Base-by-base conservation (phyloP, 2,888 invertebrate species). In the Disparrhopalites patrizii region DNA sequence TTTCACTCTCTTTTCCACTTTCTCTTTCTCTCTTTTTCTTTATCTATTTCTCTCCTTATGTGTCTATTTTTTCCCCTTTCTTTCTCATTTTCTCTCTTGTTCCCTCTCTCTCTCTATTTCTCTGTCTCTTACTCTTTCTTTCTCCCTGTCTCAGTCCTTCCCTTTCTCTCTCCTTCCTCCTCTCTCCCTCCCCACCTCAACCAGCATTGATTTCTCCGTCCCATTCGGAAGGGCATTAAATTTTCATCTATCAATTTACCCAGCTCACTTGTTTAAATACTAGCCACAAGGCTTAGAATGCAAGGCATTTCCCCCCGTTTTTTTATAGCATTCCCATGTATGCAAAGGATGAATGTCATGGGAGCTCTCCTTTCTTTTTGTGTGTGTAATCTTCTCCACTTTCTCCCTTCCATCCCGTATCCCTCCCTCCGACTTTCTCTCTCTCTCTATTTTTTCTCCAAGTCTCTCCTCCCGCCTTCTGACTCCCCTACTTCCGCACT, bases 231-330 rank as follows among this genome's bases (percentile, higher is more conserved):
- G n/a, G 18, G 54, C 54, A 55, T 55, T 55, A 55, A 55, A 55
- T 55, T 55, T 55, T 55, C 54, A 55, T 55, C 31, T 55, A 55
- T 55, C 54, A 55, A 55, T 55, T 55, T 55, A 55, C 54, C 30
- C n/a, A 31, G 20, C 54, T 55, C 54, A 28, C 54, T 55, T 55
- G 54, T 55, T 55, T 55, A 31, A 55, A 55, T 31, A n/a, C n/a
- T n/a, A 31, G 54, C 54, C 54, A 31, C 31, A 55, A 33, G 20
- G 43, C 43, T 36, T 36, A 8, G 8, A 8, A 36, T 10, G 13
- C 36, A 10, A 36, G 36, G 36, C 8, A 36, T 36, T 13, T 36
- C 8, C 36, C 8, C 36, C 36, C 36, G 10, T 13, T 36, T 13
- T 8, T 36, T 13, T 36, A 8, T 36, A 36, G 10, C 8, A 8